Evolutionary conservation across 1,140 invertebrate species (phyloP).

Genomic region (Macrobrachium nipponense): DNA sequence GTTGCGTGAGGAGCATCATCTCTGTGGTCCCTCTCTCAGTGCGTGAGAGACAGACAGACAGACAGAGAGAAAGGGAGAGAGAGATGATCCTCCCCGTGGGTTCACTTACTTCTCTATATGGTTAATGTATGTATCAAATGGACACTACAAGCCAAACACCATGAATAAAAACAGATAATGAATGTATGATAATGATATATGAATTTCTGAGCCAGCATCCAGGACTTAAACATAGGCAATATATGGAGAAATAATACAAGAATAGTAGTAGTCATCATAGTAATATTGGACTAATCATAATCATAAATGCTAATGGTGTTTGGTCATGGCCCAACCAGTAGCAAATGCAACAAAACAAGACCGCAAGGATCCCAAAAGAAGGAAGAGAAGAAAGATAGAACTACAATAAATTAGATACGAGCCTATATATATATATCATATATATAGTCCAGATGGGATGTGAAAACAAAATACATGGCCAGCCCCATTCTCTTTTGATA

Average conservation of each 20-base stretch:
- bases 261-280: background rate
- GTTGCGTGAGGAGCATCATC: slow-evolving; percentile 30
- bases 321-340: slow-evolving; percentile 56
- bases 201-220: too few relatives aligned
- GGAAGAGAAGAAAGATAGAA: slow-evolving; percentile 4
- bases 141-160: slow-evolving; percentile 43
- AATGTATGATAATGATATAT: background rate
- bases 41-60: too few relatives aligned
- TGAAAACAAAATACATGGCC: slow-evolving; percentile 8
- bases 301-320: slow-evolving; percentile 29
- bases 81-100: slow-evolving; percentile 19
- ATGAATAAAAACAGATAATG: background rate
- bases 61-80: too few relatives aligned
- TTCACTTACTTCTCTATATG: too few relatives aligned
- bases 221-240: background rate
- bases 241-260: background rate
- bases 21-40: background rate
- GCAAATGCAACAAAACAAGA: slow-evolving; percentile 43
- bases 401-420: slow-evolving; percentile 24
- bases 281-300: too few relatives aligned
- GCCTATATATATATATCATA: background rate
- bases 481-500: slow-evolving; percentile 19
- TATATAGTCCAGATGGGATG: background rate
- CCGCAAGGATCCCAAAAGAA: slow-evolving; percentile 31
- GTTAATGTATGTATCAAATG: background rate